These are phyloP conservation scores for Stictocephala bisonia DNA, from an alignment of 2,888 invertebrate species.

Conservation along the genomic window DNA sequence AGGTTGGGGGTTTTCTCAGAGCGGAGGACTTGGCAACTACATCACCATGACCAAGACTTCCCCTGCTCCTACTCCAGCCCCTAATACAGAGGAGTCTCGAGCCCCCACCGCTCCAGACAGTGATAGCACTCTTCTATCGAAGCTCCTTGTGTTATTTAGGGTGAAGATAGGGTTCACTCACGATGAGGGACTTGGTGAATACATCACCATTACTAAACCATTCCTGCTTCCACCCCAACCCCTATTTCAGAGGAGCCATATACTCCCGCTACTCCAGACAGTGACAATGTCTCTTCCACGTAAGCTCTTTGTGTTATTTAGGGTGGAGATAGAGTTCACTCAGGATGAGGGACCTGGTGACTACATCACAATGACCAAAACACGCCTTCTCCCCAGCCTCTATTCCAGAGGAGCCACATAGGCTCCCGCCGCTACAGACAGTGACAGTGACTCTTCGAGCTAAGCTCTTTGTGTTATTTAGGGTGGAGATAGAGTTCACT, in stretches of 20 bases:
- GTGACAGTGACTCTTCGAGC: constrained; percentile 65
- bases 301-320: constrained; percentile 61
- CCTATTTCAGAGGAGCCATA: no score
- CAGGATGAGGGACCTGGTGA: constrained; percentile 78
- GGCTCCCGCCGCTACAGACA: constrained; percentile 62
- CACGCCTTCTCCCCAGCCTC: no score
- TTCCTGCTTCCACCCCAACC: no score
- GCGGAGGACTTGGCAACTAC: constrained; percentile 77
- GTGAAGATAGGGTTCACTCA: constrained; percentile 92
- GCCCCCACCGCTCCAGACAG: constrained; percentile 61
- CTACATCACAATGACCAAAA: constrained; percentile 76
- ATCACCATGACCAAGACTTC: constrained; percentile 74
- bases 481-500: constrained; percentile 91
- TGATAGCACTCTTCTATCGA: constrained; percentile 64
- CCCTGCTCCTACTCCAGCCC: no score
- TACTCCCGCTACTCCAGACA: constrained; percentile 61
- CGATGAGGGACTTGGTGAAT: constrained; percentile 76
- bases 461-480: constrained; percentile 62
- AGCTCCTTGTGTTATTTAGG: constrained; percentile 64
- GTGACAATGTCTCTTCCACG: constrained; percentile 64
- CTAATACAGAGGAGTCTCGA: no score
- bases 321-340: constrained; percentile 91
- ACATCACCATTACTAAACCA: constrained; percentile 75
- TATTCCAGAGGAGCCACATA: constrained; percentile 60
- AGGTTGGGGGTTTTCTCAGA: constrained; percentile 87